Base-by-base conservation (phyloP, 2,113 vertebrate genomes). In the Cephalopterus ornatus region DNA sequence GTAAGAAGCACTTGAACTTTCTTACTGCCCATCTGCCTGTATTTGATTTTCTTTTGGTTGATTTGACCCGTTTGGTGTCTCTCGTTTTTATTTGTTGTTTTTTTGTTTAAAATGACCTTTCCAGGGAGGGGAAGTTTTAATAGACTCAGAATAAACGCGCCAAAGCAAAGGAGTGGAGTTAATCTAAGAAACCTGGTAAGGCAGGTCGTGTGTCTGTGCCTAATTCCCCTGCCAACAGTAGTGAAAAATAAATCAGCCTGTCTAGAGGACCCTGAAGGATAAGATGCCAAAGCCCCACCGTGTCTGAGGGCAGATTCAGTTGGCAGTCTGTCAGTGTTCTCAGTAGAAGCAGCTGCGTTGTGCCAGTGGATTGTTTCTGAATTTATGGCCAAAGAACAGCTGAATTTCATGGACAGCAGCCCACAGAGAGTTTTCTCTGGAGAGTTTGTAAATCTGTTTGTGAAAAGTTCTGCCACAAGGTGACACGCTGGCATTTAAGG, bases 1-100 rank as follows among this genome's bases (percentile, higher is more conserved):
- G 99, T 99, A 85, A 98, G 98, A 52, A 61, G 49, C 47, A 16
- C 26, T 33, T 27, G 22, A 18, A 44, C 78, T 68, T 20, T 3
- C 32, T 79, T 56, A 22, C 66, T 58, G 12, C 28, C 14, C 41
- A 9, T 59, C 53, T 68, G 33, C 73, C 47, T 67, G 9, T 22
- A 13, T 72, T 73, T 72, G 7, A 28, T 82, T 87, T 92, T 66
- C n/a, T 77, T 47, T 11, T 55, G 4, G 3, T 88, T 91, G 46
- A 47, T 68, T 89, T 95, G 67, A 52, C 20, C 50, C 84, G 16
- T 68, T 85, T 42, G 12, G 30, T 67, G 28, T 68, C 66, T 37
- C 76, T 83, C 62, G 3, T 92, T 96, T 94, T 96, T 83, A 67
- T 67, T 5, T 42, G 56, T 82, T 91, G 63, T 81, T 68, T 81